phyloP scores from a whole-genome alignment of 2,113 vertebrate species.

The Ciconia maguari region DNA sequence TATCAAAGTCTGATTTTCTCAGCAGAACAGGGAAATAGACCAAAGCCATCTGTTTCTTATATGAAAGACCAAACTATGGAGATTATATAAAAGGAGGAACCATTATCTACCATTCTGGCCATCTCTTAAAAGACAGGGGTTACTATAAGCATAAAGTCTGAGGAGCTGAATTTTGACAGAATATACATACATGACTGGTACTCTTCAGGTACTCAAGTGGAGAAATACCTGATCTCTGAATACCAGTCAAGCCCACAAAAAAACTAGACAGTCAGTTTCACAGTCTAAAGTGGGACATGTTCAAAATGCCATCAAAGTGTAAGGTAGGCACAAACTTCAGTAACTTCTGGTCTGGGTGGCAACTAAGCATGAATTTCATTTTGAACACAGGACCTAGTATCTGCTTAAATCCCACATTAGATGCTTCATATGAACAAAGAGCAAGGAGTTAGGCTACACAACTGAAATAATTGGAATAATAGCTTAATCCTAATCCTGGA shows the following conservation, averaged over 20 bases:
- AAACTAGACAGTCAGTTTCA: neutral
- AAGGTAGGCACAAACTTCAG: neutral
- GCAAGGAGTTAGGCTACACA: neutral
- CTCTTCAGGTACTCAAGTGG: neutral
- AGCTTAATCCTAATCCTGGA: neutral
- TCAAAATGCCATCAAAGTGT: neutral
- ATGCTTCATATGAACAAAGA: neutral
- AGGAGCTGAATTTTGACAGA: neutral
- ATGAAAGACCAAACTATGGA: neutral
- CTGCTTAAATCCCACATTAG: neutral
- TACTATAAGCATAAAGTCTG: neutral
- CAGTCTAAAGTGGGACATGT: neutral
- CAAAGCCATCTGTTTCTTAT: neutral
- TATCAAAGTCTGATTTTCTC: neutral
- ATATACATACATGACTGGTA: neutral
- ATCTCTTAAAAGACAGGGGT: neutral
- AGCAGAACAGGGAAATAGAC: neutral
- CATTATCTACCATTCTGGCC: neutral
- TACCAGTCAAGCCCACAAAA: neutral
- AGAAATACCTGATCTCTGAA: neutral
- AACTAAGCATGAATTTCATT: neutral
- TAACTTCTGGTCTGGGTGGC: neutral
- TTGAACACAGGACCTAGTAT: neutral
- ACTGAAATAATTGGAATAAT: neutral
- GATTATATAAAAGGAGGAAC: neutral